phyloP scores from a whole-genome alignment of 2,113 vertebrate species.

The Uropsilus gracilis region DNA sequence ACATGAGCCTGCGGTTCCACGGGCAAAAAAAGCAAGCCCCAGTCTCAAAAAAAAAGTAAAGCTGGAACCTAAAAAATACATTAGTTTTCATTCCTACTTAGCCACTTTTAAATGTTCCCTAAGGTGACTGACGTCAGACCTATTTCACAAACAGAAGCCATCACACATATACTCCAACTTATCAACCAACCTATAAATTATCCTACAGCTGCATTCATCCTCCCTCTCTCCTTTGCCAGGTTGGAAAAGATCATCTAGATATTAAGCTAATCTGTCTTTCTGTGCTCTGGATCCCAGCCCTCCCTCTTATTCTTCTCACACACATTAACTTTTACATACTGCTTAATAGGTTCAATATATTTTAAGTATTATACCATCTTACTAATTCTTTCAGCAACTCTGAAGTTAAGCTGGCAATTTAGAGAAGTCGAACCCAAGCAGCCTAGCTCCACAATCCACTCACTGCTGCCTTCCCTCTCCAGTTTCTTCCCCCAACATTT shows the following conservation, averaged over 20 bases:
- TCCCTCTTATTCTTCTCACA: slow-evolving; percentile 10
- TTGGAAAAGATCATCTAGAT: not conserved
- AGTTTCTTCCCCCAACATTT: not conserved
- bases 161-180: not conserved
- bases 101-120: not conserved
- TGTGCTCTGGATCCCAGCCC: not conserved
- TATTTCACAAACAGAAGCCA: not conserved
- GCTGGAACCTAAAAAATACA: too few relatives aligned
- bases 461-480: not conserved
- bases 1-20: too few relatives aligned
- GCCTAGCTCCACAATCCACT: not conserved
- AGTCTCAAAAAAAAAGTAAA: too few relatives aligned
- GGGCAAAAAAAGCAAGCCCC: too few relatives aligned
- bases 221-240: not conserved
- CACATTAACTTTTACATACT: slow-evolving; percentile 15
- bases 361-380: slow-evolving; percentile 6
- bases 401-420: not conserved
- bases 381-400: not conserved
- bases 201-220: not conserved
- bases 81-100: not conserved
- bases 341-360: not conserved
- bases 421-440: not conserved
- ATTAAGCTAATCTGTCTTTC: slow-evolving; percentile 9
- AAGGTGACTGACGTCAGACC: not conserved
- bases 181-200: not conserved